A percentile compares a stretch with the other conserved stretches of the same genome.
Evolutionary conservation across 2,888 invertebrate genomes (phyloP).

Genomic region (Monoplex corrugatus): DNA sequence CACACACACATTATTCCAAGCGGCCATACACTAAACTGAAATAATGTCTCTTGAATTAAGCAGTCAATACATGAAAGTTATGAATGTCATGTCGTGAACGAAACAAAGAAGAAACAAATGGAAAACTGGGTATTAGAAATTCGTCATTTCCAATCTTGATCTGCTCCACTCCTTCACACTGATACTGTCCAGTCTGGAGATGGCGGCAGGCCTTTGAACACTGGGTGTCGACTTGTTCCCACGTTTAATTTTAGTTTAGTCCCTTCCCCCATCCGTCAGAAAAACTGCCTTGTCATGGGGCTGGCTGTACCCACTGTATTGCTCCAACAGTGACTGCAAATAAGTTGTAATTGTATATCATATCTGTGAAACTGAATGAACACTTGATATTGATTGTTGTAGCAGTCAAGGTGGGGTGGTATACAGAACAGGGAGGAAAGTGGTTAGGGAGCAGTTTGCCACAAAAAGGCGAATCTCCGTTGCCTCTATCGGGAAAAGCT

Average conservation of each 20-base stretch:
- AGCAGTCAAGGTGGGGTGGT: neutral
- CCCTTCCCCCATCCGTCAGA: constrained; percentile 47
- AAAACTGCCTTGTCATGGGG: constrained; percentile 40
- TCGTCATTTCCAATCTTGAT: neutral
- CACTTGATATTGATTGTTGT: constrained; percentile 43
- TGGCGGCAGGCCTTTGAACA: neutral
- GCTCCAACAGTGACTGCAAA: constrained; percentile 24
- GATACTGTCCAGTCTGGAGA: neutral
- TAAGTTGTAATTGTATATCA: constrained; percentile 53
- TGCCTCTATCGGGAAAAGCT: neutral
- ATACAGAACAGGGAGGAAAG: too few relatives aligned
- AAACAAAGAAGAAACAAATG: neutral
- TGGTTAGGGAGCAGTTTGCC: neutral
- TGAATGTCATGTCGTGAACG: neutral
- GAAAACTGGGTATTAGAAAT: neutral
- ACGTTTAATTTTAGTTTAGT: constrained; percentile 53
- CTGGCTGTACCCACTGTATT: neutral
- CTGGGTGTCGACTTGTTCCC: constrained; percentile 45
- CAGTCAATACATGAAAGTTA: too few relatives aligned
- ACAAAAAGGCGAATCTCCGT: neutral
- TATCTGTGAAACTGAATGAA: constrained; percentile 55
- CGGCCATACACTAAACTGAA: too few relatives aligned
- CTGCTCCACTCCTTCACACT: neutral
- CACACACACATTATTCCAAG: too few relatives aligned
- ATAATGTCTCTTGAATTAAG: too few relatives aligned